Evolutionary conservation across 2,888 invertebrate genomes (phyloP).

Genomic region (Bhutanitis thaidina): DNA sequence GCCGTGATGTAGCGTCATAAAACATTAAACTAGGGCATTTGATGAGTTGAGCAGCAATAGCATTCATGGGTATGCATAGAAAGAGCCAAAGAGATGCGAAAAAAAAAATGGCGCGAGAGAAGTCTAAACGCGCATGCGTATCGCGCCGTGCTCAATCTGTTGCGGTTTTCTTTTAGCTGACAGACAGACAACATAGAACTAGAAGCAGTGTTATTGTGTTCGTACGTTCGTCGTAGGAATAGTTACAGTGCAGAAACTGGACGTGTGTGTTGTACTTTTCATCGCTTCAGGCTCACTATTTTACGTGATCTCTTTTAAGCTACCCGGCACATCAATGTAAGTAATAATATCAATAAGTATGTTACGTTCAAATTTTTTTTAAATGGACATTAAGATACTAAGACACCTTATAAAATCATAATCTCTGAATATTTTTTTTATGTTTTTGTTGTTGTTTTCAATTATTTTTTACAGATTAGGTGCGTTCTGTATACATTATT

Average conservation of each 20-base stretch:
- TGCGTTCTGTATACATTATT: no score
- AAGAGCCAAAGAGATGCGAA: slow-evolving; percentile 18
- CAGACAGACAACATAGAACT: slow-evolving; percentile 28
- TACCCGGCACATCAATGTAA: slow-evolving; percentile 6
- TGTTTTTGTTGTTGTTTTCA: no score
- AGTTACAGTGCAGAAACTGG: slow-evolving; percentile 13
- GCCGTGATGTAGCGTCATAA: slow-evolving; percentile 12
- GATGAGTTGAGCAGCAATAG: slow-evolving; percentile 13
- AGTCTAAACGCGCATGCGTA: slow-evolving; percentile 33
- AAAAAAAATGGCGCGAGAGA: slow-evolving; percentile 6
- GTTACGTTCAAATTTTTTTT: neutral
- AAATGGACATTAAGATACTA: no score
- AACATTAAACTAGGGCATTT: slow-evolving; percentile 17
- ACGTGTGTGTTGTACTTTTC: slow-evolving; percentile 9
- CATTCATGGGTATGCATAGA: slow-evolving; percentile 12
- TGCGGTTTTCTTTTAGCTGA: slow-evolving; percentile 25
- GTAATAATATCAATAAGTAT: slow-evolving; percentile 2
- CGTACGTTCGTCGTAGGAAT: neutral
- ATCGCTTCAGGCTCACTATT: slow-evolving; percentile 1
- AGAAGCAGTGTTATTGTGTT: slow-evolving; percentile 16
- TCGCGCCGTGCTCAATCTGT: slow-evolving; percentile 34
- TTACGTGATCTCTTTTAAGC: slow-evolving; percentile 4
- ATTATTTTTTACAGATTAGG: no score
- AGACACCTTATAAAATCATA: no score
- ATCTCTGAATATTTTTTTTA: no score